Evolutionary conservation across 1,140 invertebrate species (phyloP), one percentile per base, ranked within the genome.

Genomic region (Cotesia chilonis): DNA sequence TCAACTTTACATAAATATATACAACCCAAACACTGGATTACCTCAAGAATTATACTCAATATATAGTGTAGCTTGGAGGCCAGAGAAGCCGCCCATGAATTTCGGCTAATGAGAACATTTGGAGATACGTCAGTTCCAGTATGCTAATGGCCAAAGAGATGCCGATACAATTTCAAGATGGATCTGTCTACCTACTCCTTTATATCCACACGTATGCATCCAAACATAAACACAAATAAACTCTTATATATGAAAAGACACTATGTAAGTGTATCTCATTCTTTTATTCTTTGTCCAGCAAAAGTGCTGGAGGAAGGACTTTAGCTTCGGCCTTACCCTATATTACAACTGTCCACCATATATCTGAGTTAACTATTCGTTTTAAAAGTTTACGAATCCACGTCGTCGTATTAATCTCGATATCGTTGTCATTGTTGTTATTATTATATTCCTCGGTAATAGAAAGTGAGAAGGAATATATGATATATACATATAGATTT

Each of bases 111-210:
- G 85, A 86, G 84, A 86, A 87, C 85, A 86, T 86, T 87, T 85
- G 82, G 85, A 86, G 84, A 87, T 85, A 87, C 85, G 85, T 87
- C 85, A 87, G 85, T 87, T 85, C 82, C 82, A 87, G 85, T 87
- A 87, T 86, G 84, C 84, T 87, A 87, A 87, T 87, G 84, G 84
- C 84, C 82, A 85, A 84, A 85, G 84, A 84, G 84, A 87, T 86
- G 85, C 85, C 85, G 85, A 86, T 87, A 87, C 85, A 87, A 87
- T 87, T 87, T 85, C 84, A 84, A 87, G 85, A 87, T 84, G 84
- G 84, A 85, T 86, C 84, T 82, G 77, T 82, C 79, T 81, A 78
- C 76, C 70, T 71, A 41, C 59, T 60, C 68, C 17, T 66, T 10
- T 41, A 63, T 47, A 28, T 38, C 41, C 36, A 20, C 36, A 38